A percentile compares a stretch with the other conserved stretches of the same genome.
Evolutionary conservation across 2,797 vertebrate species (phyloP).

Genomic region (Lophius americanus): DNA sequence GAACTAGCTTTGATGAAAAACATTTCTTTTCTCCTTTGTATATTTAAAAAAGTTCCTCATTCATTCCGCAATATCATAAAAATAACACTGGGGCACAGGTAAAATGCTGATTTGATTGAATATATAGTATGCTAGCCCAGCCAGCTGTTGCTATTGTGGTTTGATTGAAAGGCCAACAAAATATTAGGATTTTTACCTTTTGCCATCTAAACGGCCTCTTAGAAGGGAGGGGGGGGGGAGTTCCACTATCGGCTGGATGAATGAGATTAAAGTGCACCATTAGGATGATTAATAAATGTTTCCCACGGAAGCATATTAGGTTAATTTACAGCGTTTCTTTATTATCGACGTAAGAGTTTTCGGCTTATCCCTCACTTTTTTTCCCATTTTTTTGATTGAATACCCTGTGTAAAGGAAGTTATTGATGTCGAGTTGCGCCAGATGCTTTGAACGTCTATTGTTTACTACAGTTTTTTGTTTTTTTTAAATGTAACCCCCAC

Average conservation of each 20-base stretch:
- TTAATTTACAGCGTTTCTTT: slow-evolving; percentile 25
- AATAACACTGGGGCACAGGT: no score
- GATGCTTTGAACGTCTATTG: slow-evolving; percentile 8
- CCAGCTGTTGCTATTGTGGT: no score
- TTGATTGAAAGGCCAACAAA: no score
- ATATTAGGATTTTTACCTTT: no score
- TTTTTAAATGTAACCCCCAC: not conserved
- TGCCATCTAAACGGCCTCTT: no score
- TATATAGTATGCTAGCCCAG: no score
- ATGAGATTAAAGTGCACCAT: slow-evolving; percentile 47
- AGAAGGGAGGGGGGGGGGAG: not conserved
- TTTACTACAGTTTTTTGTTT: not conserved
- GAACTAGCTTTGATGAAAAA: slow-evolving; percentile 39
- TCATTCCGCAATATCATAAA: no score
- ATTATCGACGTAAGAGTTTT: slow-evolving; percentile 8
- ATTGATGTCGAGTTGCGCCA: not conserved
- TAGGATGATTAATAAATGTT: slow-evolving; percentile 12
- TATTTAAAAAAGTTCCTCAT: no score
- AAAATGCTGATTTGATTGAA: no score
- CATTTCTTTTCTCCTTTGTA: no score
- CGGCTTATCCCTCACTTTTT: slow-evolving; percentile 10
- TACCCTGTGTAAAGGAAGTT: slow-evolving; percentile 3
- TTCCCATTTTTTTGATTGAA: slow-evolving; percentile 19
- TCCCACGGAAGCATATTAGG: slow-evolving; percentile 1
- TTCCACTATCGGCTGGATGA: slow-evolving; percentile 43